A percentile compares a stretch with the other conserved stretches of the same genome.
phyloP scores from a whole-genome alignment of 1,140 invertebrate species.

The Formica selysi region DNA sequence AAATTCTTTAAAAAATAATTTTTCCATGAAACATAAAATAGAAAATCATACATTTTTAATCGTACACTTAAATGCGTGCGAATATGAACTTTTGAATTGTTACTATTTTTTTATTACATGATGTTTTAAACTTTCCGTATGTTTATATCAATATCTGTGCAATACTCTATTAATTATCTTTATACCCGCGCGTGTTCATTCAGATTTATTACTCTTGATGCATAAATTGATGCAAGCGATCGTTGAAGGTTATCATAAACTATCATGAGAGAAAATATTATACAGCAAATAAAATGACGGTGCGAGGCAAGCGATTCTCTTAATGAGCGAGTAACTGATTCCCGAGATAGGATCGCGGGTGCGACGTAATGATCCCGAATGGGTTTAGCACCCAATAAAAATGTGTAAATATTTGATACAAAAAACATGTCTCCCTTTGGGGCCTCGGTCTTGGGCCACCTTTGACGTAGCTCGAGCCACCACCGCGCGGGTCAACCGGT shows the following conservation, averaged over 20 bases:
- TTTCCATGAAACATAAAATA: no score
- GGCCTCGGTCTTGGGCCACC: background rate
- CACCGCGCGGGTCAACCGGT: constrained; percentile 63
- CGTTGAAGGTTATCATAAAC: constrained; percentile 12
- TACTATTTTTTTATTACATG: no score
- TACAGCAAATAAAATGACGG: background rate
- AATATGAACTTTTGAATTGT: no score
- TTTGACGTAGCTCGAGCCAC: constrained; percentile 21
- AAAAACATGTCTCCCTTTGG: constrained; percentile 68
- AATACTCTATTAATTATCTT: background rate
- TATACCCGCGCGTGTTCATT: no score
- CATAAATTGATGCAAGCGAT: constrained; percentile 25
- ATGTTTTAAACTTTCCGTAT: no score
- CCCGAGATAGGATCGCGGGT: constrained; percentile 46
- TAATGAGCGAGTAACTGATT: constrained; percentile 33
- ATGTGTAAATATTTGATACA: constrained; percentile 83
- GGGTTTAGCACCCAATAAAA: constrained; percentile 84
- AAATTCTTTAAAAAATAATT: background rate
- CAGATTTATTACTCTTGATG: background rate
- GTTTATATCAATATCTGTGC: background rate
- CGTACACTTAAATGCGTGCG: no score
- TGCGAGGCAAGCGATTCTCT: background rate
- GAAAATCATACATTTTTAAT: no score
- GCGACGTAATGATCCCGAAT: constrained; percentile 67
- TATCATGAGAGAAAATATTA: background rate